phyloP scores from a whole-genome alignment of 2,888 invertebrate species.

The Flexamia atlantica region DNA sequence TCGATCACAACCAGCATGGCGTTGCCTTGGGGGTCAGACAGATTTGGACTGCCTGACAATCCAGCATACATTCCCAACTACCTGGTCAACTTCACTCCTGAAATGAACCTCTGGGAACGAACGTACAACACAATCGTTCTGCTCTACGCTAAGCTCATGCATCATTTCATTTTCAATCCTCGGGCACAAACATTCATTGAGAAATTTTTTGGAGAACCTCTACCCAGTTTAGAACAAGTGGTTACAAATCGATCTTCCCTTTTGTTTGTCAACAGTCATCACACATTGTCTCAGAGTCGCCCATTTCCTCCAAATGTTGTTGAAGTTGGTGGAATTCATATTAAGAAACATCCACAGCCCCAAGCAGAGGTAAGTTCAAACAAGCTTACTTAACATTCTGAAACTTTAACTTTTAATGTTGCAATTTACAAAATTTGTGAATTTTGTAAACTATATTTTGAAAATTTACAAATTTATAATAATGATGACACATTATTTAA shows the following conservation, averaged over 20 bases:
- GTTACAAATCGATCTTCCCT: slow-evolving; percentile 73
- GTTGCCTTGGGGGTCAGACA: slow-evolving; percentile 68
- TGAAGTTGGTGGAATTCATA: slow-evolving; percentile 79
- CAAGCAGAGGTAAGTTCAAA: slow-evolving; percentile 66
- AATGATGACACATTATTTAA: no score
- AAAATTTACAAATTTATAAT: no score
- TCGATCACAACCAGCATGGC: slow-evolving; percentile 67
- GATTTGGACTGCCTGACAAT: slow-evolving; percentile 68
- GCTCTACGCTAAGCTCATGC: slow-evolving; percentile 70
- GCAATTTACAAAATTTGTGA: no score
- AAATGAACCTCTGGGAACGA: slow-evolving; percentile 74
- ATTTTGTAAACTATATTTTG: no score
- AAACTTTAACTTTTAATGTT: no score
- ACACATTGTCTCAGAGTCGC: slow-evolving; percentile 75
- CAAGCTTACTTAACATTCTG: no score
- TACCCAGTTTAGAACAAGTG: slow-evolving; percentile 67
- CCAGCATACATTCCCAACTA: slow-evolving; percentile 68
- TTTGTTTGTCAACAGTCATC: slow-evolving; percentile 77
- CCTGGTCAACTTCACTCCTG: slow-evolving; percentile 64
- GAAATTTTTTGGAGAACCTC: slow-evolving; percentile 65
- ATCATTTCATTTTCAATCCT: slow-evolving; percentile 61
- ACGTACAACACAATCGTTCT: slow-evolving; percentile 75
- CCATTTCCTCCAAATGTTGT: slow-evolving; percentile 78
- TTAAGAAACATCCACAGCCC: slow-evolving; percentile 54
- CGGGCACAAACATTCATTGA: slow-evolving; percentile 63